A percentile compares a stretch with the other conserved stretches of the same genome.
phyloP scores from a whole-genome alignment of 1,140 invertebrate species.

The Pogonognathellus flavescens region DNA sequence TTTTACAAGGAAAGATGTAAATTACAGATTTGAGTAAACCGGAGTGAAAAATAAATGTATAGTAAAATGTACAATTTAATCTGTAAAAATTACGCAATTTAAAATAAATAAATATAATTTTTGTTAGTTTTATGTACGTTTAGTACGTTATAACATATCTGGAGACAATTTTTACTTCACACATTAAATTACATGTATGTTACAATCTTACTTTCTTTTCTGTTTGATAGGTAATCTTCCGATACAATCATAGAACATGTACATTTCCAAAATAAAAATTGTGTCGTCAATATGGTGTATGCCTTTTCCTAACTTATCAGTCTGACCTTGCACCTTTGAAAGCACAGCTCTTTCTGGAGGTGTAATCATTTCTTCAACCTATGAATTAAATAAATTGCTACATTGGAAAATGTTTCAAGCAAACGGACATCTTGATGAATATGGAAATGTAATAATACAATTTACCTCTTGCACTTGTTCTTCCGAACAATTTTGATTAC shows the following conservation, averaged over 20 bases:
- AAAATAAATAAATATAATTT: too few relatives aligned
- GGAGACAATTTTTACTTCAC: too few relatives aligned
- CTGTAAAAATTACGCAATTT: too few relatives aligned
- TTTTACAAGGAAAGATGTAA: too few relatives aligned
- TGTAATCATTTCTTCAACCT: constrained; percentile 63
- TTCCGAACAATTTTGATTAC: constrained; percentile 53
- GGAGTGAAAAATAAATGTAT: too few relatives aligned
- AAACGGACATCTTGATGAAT: not conserved
- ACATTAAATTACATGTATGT: too few relatives aligned
- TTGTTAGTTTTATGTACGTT: too few relatives aligned
- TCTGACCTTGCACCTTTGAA: not conserved
- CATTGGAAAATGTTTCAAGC: not conserved
- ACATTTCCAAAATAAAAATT: constrained; percentile 60
- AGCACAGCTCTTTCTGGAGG: constrained; percentile 64
- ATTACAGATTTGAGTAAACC: too few relatives aligned
- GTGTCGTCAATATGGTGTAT: constrained; percentile 64
- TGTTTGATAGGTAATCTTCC: not conserved
- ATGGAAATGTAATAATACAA: not conserved
- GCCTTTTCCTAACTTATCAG: constrained; percentile 55
- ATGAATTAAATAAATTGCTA: not conserved
- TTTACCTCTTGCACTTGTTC: constrained; percentile 64
- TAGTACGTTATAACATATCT: too few relatives aligned
- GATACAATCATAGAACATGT: constrained; percentile 43
- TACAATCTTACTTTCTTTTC: not conserved
- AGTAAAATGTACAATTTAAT: too few relatives aligned